Base-by-base conservation (phyloP, 2,113 vertebrate genomes). In the Dasyornis broadbenti region DNA sequence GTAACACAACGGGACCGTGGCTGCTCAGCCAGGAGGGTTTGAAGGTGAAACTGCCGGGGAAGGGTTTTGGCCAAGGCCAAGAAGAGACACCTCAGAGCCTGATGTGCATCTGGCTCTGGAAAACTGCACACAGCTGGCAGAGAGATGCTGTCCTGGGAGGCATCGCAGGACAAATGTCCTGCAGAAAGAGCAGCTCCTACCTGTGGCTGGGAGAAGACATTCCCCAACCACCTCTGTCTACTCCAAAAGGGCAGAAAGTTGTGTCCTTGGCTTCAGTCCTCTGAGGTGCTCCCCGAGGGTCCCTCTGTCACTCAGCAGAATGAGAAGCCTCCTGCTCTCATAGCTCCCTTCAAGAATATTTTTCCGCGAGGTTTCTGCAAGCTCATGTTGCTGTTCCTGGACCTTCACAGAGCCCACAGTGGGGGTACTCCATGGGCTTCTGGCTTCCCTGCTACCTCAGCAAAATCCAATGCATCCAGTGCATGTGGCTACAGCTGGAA, bases 1-100 rank as follows among this genome's bases (percentile, higher is more conserved):
- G 13, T 5, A 44, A 37, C 22, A 30, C 37, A 35, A 19, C 0
- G 4, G 37, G 50, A n/a, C 13, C 18, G 10, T 5, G 53, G 50
- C n/a, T 68, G 50, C 45, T 79, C 39, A 11, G 10, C 7, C 91
- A 53, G 63, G 14, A 45, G 15, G 17, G 28, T 35, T 22, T 16
- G n/a, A 65, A 40, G 59, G 45, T 44, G 21, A 68, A 56, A 27
- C 21, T 14, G 44, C 60, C 66, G 56, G 22, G 33, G 13, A 1
- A 6, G 1, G 3, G 44, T 17, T 18, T 56, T 65, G 59, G 35
- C 10, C 10, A 56, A 73, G 64, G 65, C 22, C 64, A 70, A 4
- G 23, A 30, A 37, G 15, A 21, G 17, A 56, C 7, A 37, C 19
- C 44, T 49, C 69, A 45, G 87, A 65, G 60, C 26, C 64, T 44